Conservation (phyloP, 2,113 vertebrate species). For the Spizaetus ornatus region DNA sequence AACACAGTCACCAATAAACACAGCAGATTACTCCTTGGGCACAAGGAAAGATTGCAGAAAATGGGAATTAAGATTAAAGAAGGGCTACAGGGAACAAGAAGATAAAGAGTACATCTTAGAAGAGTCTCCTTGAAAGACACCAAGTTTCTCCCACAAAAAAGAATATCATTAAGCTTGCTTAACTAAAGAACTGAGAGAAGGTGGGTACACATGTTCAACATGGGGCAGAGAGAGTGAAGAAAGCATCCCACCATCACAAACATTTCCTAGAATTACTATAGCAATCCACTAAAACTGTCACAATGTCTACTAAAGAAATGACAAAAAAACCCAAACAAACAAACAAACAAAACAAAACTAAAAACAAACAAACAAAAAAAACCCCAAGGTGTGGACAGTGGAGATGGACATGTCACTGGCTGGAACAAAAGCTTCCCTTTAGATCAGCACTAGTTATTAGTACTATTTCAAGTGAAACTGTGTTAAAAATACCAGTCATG, state of each 20-base stretch:
- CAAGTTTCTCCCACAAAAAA: neutral
- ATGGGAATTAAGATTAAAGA: neutral
- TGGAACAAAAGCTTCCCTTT: neutral
- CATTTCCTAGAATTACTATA: neutral
- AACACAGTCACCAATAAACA: neutral
- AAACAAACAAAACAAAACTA: neutral
- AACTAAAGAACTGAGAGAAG: neutral
- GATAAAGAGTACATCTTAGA: neutral
- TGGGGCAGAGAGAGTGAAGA: neutral
- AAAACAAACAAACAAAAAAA: neutral
- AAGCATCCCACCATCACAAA: neutral
- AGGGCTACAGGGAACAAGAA: neutral
- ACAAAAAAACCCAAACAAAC: neutral
- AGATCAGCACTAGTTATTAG: neutral
- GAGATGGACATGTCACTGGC: neutral
- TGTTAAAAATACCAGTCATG: neutral
- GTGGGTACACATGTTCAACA: neutral
- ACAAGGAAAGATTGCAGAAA: neutral
- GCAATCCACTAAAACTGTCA: neutral
- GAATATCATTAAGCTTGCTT: neutral
- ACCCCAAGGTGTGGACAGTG: neutral
- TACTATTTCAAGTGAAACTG: neutral
- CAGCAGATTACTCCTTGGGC: neutral
- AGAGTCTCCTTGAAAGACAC: neutral
- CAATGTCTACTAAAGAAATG: neutral